Conservation (phyloP, 2,888 invertebrate genomes). For the Troglohyphantes excavatus region DNA sequence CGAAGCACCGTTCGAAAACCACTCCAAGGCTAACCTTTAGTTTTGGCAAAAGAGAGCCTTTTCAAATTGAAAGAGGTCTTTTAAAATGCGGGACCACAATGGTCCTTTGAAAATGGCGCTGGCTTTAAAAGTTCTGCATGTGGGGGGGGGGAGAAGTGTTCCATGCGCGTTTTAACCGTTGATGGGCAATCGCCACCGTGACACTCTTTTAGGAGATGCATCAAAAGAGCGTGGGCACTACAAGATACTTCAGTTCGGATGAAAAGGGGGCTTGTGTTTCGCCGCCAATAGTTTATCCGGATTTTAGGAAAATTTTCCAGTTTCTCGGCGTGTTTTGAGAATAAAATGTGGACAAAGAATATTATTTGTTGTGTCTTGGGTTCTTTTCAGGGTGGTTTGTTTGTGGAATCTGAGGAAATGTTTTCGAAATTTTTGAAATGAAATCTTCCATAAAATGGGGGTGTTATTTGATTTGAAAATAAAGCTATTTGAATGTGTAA, state of each 20-base stretch:
- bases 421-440: too few relatives aligned
- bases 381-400: too few relatives aligned
- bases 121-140: slow-evolving; percentile 60
- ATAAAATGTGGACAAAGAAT: too few relatives aligned
- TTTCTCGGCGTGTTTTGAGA: too few relatives aligned
- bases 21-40: slow-evolving; percentile 74
- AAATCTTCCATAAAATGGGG: too few relatives aligned
- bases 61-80: slow-evolving; percentile 72
- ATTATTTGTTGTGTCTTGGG: too few relatives aligned
- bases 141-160: slow-evolving; percentile 34
- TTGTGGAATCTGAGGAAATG: too few relatives aligned
- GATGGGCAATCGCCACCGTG: slow-evolving; percentile 70
- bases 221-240: slow-evolving; percentile 75
- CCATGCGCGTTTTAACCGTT: slow-evolving; percentile 53
- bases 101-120: slow-evolving; percentile 65
- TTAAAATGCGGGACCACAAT: slow-evolving; percentile 69
- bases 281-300: slow-evolving; percentile 39
- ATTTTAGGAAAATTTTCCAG: too few relatives aligned
- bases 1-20: slow-evolving; percentile 73
- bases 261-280: slow-evolving; percentile 36
- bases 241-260: slow-evolving; percentile 38
- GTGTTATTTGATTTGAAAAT: too few relatives aligned
- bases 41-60: slow-evolving; percentile 62
- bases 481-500: too few relatives aligned
- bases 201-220: slow-evolving; percentile 64